Percentiles rank a stretch among this genome's conserved stretches.
Evolutionary conservation across 2,113 vertebrate genomes (phyloP).

Genomic region (Panthera uncia): DNA sequence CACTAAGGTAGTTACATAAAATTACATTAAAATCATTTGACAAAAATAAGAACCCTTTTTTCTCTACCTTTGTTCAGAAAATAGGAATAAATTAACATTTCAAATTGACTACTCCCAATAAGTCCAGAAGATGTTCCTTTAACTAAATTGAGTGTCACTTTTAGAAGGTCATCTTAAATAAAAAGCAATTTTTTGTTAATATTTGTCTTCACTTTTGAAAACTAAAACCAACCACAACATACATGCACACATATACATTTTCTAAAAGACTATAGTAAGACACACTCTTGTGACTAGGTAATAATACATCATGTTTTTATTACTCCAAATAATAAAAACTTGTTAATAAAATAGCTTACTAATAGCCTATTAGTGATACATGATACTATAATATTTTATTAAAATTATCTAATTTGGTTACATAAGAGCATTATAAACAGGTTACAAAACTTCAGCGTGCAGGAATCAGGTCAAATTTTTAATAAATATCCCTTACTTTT

Average conservation of each 20-base stretch:
- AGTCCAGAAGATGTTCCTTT: neutral
- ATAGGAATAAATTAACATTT: neutral
- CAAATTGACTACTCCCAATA: neutral
- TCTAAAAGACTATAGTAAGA: neutral
- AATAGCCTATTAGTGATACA: neutral
- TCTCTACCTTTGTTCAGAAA: neutral
- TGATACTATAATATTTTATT: neutral
- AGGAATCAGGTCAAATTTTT: neutral
- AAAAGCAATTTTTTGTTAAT: neutral
- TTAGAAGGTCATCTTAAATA: neutral
- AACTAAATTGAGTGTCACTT: neutral
- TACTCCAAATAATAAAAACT: neutral
- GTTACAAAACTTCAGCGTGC: neutral
- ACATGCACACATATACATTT: neutral
- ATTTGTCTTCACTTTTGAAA: neutral
- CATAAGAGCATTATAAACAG: neutral
- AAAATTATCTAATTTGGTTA: neutral
- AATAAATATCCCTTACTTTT: neutral
- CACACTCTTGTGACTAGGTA: neutral
- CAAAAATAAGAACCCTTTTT: neutral
- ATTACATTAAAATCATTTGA: neutral
- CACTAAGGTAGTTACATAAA: neutral
- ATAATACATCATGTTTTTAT: neutral
- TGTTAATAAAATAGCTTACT: neutral
- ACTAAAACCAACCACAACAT: neutral